These are phyloP conservation scores for Temnothorax nylanderi DNA, from an alignment of 1,140 invertebrate genomes.

Conservation along the genomic window DNA sequence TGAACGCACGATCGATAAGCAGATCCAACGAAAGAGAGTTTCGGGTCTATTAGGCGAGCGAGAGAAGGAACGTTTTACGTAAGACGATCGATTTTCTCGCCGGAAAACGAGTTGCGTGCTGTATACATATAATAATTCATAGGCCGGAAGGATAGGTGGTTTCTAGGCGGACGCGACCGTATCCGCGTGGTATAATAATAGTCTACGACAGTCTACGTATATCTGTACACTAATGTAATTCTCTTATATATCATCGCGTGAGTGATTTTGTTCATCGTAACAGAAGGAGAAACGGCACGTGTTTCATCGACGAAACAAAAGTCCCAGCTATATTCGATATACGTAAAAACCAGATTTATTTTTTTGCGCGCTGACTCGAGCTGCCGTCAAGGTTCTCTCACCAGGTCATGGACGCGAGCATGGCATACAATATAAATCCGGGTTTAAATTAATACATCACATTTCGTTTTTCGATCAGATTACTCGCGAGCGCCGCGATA, in stretches of 20 bases:
- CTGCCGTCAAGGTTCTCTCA: background rate
- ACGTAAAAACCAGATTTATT: conserved; percentile 4
- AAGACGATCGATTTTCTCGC: conserved; percentile 44
- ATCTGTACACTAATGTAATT: conserved; percentile 27
- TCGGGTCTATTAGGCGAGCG: conserved; percentile 67
- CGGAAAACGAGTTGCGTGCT: conserved; percentile 25
- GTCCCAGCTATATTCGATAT: background rate
- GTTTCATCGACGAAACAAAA: conserved; percentile 27
- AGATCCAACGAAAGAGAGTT: conserved; percentile 39
- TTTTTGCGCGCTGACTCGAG: background rate
- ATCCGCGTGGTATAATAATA: conserved; percentile 13
- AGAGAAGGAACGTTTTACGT: conserved; percentile 63
- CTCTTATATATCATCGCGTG: conserved; percentile 12
- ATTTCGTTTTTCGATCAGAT: background rate
- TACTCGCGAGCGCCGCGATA: background rate
- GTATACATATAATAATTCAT: conserved; percentile 36
- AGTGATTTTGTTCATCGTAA: conserved; percentile 1
- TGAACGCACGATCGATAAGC: conserved; percentile 20
- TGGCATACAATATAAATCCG: background rate
- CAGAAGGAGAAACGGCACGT: background rate
- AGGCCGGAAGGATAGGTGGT: conserved; percentile 65
- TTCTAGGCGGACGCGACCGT: conserved; percentile 43
- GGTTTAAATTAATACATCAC: background rate
- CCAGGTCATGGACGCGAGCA: background rate
- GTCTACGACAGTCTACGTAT: conserved; percentile 19